These are phyloP conservation scores for Pollenia amentaria DNA, from an alignment of 2,888 invertebrate species.

Conservation along the genomic window DNA sequence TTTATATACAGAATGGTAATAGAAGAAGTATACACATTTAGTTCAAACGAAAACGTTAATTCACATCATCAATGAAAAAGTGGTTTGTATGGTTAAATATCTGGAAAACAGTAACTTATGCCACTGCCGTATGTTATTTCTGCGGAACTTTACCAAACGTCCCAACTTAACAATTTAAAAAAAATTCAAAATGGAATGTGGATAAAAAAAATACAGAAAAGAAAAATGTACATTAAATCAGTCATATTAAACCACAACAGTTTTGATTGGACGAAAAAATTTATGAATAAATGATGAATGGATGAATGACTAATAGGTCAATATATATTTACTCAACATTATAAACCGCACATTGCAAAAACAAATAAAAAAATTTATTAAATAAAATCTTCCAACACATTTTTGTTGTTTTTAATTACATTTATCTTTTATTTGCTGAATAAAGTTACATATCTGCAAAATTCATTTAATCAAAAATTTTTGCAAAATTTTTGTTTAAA, in stretches of 20 bases:
- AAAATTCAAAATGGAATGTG: neutral
- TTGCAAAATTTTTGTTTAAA: neutral
- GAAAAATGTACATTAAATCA: slow-evolving; percentile 37
- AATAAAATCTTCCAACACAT: slow-evolving; percentile 33
- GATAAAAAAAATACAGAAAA: slow-evolving; percentile 3
- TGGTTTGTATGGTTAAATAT: too few relatives aligned
- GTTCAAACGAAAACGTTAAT: too few relatives aligned
- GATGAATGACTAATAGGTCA: slow-evolving; percentile 2
- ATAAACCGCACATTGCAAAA: slow-evolving; percentile 40
- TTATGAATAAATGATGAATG: slow-evolving; percentile 5
- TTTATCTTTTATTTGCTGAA: slow-evolving; percentile 11
- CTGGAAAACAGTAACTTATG: too few relatives aligned
- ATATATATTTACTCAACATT: slow-evolving; percentile 24
- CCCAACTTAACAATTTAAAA: neutral
- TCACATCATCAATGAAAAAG: too few relatives aligned
- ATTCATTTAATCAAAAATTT: too few relatives aligned
- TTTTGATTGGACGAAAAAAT: slow-evolving; percentile 27
- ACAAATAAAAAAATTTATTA: neutral
- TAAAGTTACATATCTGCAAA: too few relatives aligned
- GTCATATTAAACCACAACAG: slow-evolving; percentile 44
- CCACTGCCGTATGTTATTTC: too few relatives aligned
- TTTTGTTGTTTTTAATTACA: slow-evolving; percentile 31
- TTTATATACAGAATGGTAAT: too few relatives aligned
- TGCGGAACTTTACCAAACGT: neutral
- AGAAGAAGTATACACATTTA: too few relatives aligned